A percentile compares a stretch with the other conserved stretches of the same genome.
Evolutionary conservation across 2,888 invertebrate genomes (phyloP).

Genomic region (Lepidochitona cinerea): DNA sequence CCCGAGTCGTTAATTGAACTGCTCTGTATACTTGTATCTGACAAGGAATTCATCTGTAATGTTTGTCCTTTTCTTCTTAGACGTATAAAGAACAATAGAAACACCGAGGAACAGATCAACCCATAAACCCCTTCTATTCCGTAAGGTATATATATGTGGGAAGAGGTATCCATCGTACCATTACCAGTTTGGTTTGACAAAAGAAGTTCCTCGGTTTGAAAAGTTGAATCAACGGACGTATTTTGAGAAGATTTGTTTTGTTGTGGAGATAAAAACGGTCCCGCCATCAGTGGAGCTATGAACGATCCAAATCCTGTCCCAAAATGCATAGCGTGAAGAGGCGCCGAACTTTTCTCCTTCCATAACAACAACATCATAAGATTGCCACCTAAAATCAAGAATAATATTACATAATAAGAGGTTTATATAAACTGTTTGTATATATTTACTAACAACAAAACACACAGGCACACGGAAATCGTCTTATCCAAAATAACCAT

Average conservation of each 20-base stretch:
- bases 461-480: no score
- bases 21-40: not conserved
- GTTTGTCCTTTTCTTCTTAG: not conserved
- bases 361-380: constrained; percentile 43
- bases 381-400: constrained; percentile 44
- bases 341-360: constrained; percentile 46
- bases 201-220: not conserved
- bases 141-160: not conserved
- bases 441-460: no score
- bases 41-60: not conserved
- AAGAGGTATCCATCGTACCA: not conserved
- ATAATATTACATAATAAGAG: not conserved
- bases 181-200: not conserved
- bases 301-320: constrained; percentile 55
- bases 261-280: constrained; percentile 38
- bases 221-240: not conserved
- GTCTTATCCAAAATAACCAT: no score
- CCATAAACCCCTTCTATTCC: not conserved
- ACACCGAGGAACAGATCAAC: not conserved
- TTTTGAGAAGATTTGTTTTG: not conserved
- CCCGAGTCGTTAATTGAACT: no score
- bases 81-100: not conserved
- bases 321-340: constrained; percentile 49
- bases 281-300: constrained; percentile 46
- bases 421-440: no score